Conservation (phyloP, 2,113 vertebrate genomes). For the Helogale parvula region DNA sequence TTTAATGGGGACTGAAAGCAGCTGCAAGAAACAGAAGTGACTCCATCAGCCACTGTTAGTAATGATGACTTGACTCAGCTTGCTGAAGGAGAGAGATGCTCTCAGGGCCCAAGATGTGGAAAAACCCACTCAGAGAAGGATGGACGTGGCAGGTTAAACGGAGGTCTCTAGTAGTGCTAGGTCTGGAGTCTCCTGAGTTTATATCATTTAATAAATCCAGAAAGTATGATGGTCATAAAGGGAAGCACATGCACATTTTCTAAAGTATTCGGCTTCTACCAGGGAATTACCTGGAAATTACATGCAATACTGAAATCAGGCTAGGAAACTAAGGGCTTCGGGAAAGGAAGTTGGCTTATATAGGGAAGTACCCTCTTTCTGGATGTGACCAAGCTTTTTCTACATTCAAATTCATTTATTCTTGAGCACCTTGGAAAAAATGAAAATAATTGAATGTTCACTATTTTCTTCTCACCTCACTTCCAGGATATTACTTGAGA, state of each 20-base stretch:
- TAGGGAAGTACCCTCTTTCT: background rate
- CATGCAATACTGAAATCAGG: background rate
- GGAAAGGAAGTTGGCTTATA: background rate
- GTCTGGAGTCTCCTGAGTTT: background rate
- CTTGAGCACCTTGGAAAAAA: conserved; percentile 35
- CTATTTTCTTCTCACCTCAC: background rate
- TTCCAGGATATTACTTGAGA: conserved; percentile 21
- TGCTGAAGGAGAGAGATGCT: background rate
- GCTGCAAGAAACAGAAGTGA: background rate
- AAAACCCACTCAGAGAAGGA: background rate
- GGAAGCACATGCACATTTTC: background rate
- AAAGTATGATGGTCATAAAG: background rate
- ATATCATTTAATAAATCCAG: background rate
- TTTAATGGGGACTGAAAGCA: background rate
- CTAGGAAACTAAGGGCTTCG: background rate
- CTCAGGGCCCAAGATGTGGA: background rate
- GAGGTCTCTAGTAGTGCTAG: background rate
- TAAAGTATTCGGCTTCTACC: conserved; percentile 1
- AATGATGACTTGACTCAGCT: background rate
- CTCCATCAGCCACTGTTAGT: background rate
- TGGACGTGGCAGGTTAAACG: background rate
- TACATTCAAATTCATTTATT: conserved; percentile 50
- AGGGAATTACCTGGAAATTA: background rate
- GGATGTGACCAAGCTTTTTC: background rate
- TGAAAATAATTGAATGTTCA: conserved; percentile 26